phyloP scores from a whole-genome alignment of 2,113 vertebrate species.

The Strix uralensis region DNA sequence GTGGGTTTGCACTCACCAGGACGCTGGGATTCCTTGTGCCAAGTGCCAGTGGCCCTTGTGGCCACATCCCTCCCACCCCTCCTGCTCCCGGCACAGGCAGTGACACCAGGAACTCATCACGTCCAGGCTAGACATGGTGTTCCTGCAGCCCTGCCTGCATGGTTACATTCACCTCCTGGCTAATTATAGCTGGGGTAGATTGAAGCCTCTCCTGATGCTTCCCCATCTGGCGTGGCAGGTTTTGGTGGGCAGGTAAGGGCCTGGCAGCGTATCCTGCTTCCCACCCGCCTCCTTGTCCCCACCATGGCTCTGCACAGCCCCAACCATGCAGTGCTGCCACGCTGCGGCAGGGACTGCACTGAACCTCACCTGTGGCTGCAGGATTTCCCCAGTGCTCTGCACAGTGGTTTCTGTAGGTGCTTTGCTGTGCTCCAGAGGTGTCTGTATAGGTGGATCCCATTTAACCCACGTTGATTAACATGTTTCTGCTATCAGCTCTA shows the following conservation, averaged over 20 bases:
- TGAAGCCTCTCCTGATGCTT: neutral
- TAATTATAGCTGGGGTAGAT: neutral
- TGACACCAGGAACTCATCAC: neutral
- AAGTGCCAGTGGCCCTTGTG: neutral
- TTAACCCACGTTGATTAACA: neutral
- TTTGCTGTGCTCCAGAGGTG: neutral
- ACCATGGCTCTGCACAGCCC: neutral
- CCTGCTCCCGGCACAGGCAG: neutral
- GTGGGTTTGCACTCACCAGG: neutral
- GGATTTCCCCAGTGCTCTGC: neutral
- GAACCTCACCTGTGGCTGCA: neutral
- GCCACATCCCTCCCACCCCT: neutral
- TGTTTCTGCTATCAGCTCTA: neutral
- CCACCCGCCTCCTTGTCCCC: neutral
- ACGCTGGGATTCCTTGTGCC: accelerated
- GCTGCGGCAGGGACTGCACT: accelerated
- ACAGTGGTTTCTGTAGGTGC: neutral
- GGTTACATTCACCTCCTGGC: neutral
- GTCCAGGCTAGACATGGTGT: accelerated
- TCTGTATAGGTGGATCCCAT: neutral
- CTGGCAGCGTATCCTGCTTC: neutral
- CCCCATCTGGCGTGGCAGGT: neutral
- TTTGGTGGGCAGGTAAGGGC: neutral
- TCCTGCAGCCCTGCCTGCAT: neutral
- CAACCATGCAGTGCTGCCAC: neutral